These are phyloP conservation scores for Lycodopsis pacificus DNA, from an alignment of 2,797 vertebrate genomes.

Conservation along the genomic window DNA sequence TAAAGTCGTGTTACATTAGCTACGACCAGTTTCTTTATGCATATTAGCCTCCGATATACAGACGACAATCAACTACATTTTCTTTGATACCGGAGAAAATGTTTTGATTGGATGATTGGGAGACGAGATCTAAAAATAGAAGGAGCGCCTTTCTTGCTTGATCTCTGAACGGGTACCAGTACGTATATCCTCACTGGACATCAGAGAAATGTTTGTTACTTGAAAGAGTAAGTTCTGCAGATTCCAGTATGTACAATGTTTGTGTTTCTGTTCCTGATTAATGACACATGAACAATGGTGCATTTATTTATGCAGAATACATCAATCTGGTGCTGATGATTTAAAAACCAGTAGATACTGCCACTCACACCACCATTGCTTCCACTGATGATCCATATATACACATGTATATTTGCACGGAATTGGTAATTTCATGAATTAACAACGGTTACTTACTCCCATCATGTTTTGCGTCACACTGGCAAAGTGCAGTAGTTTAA, in stretches of 20 bases:
- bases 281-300: not conserved
- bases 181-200: not conserved
- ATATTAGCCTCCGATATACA: not conserved
- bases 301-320: not conserved
- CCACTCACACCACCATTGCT: not conserved
- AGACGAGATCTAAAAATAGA: not conserved
- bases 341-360: not conserved
- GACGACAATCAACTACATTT: not conserved
- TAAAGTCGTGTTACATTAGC: not conserved
- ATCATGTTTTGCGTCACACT: constrained; percentile 25
- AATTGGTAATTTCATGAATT: constrained; percentile 46
- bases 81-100: not conserved
- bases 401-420: constrained; percentile 11
- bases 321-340: not conserved
- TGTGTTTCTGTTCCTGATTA: not conserved
- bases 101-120: not conserved
- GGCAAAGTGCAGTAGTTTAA: constrained; percentile 6
- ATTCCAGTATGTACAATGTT: not conserved
- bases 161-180: not conserved
- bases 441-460: constrained; percentile 19
- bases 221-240: not conserved
- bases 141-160: not conserved
- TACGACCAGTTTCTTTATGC: not conserved
- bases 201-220: not conserved
- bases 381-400: constrained; percentile 4